Percentiles rank a stretch among this genome's conserved stretches.
Conservation (phyloP, 2,888 invertebrate genomes). For the Malacosoma neustria region DNA sequence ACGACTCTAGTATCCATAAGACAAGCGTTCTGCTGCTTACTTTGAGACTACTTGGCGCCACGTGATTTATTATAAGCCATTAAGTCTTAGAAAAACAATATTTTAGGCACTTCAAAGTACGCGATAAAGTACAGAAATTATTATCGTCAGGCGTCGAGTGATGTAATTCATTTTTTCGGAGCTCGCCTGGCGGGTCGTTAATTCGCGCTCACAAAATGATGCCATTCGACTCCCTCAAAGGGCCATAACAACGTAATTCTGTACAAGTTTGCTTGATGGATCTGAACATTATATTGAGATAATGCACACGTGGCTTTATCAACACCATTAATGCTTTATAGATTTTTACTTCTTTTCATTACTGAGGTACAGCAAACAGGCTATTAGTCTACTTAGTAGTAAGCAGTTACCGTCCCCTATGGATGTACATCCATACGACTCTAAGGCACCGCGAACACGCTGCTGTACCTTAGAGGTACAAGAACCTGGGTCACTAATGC, state of each 20-base stretch:
- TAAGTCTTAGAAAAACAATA: constrained; percentile 27
- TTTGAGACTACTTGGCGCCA: no score
- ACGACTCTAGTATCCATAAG: no score
- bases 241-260: constrained; percentile 32
- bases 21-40: no score
- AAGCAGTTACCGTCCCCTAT: neutral
- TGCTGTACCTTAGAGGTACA: no score
- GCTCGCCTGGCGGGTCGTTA: constrained; percentile 28
- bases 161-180: constrained; percentile 40
- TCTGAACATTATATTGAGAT: constrained; percentile 11
- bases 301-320: neutral
- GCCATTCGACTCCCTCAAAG: constrained; percentile 35
- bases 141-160: constrained; percentile 39
- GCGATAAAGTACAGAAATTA: constrained; percentile 37
- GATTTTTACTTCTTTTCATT: no score
- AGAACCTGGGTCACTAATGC: no score
- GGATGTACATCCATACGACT: no score
- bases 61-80: no score
- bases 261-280: constrained; percentile 33
- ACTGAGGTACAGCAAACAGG: no score
- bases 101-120: constrained; percentile 25
- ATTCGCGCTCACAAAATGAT: constrained; percentile 37
- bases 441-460: no score
- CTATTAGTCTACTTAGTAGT: neutral
- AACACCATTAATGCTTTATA: neutral